Base-by-base conservation (phyloP, 2,113 vertebrate species). In the Telmatochromis sp. region DNA sequence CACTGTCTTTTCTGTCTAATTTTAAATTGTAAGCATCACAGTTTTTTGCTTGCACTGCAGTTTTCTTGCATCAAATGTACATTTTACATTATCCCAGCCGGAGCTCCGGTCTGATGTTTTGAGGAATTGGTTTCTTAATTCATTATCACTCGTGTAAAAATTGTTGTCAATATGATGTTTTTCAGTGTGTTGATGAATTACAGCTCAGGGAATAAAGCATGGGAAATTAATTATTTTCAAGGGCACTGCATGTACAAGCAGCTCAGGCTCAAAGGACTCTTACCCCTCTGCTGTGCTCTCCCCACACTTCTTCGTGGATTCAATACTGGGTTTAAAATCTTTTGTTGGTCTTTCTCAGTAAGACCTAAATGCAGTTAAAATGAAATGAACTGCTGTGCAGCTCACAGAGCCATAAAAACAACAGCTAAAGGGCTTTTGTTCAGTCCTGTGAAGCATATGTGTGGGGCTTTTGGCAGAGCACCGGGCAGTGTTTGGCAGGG, bases 371-470 rank as follows among this genome's bases (percentile, higher is more conserved):
- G 85, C 88, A 91, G 85, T 83, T 90, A 88, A 88, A 92, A 92
- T 94, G 15, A 92, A 95, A 92, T 91, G 83, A 84, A 90, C 90
- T 87, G 85, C 91, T 89, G 83, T 86, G 94, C 87, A 33, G 87
- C 91, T 94, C 90, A 90, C 82, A 89, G 49, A 92, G 89, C 92
- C 89, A 91, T 91, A 91, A 95, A 94, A 93, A 93, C 91, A 95
- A 90, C 90, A 95, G 94, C 94, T 93, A 85, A 23, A 45, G 89
- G 93, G 91, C 90, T 89, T 95, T 95, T 95, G 90, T 91, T 93
- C 88, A 87, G 81, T 92, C 83, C 81, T 91, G 60, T 89, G 85
- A 79, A 92, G 88, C 92, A 92, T 92, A 92, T 94, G 93, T 94
- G 92, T 91, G 87, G 87, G 93, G 94, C 87, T 90, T 92, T 89